Base-by-base conservation (phyloP, 2,888 invertebrate genomes). In the Aporophyla lueneburgensis region DNA sequence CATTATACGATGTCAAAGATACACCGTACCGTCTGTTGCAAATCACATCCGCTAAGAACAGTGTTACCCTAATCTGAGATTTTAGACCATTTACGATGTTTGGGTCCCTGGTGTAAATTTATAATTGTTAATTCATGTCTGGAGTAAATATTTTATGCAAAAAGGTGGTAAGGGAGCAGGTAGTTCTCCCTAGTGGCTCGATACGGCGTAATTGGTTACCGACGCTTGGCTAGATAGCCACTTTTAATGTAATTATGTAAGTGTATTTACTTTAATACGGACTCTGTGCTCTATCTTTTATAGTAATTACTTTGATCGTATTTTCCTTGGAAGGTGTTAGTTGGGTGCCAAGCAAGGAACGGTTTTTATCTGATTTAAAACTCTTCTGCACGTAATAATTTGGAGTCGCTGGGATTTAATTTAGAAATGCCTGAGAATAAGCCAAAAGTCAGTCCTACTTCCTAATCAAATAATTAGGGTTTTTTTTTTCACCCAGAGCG, bases 51-150 rank as follows among this genome's bases (percentile, higher is more conserved):
- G 5, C 62, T 75, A 69, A 69, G 54, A 72, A 74, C 91, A 91
- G 92, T 92, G 91, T 91, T 63, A 89, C 90, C 89, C 89, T 93
- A 91, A 93, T 92, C 93, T 87, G 87, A 89, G 90, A 90, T 89
- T 89, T 91, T 85, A 88, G 89, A 87, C 89, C 86, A 91, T 76
- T 93, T 90, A 89, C 89, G 88, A 84, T 65, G 71, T 66, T 67
- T 61, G 87, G 81, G 90, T 87, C 88, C 88, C 89, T 82, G 81
- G 84, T 74, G 89, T 91, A 90, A 91, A 91, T 91, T 89, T 89
- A 88, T 89, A 88, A 80, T 88, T 85, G 86, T 89, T 78, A 83
- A 84, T 85, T 85, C 75, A 75, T 81, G 79, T 79, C 77, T 80
- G 73, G 73, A 80, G 76, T 83, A 81, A 84, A 83, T 88, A 89